Evolutionary conservation across 2,113 vertebrate species (phyloP).

Genomic region (Lonchura striata): DNA sequence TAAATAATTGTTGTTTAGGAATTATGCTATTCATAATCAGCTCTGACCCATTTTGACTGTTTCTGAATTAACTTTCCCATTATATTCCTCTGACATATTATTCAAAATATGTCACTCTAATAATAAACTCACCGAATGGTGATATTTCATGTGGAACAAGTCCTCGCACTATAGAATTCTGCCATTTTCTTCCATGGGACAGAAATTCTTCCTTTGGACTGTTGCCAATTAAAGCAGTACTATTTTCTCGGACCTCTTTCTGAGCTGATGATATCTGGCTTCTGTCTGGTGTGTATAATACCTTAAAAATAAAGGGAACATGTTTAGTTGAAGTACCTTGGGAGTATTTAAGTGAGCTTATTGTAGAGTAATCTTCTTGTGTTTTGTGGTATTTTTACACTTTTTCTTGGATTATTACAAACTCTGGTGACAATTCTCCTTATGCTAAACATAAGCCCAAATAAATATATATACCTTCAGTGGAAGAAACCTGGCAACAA

Average conservation of each 20-base stretch:
- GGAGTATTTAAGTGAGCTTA: background rate
- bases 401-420: background rate
- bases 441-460: background rate
- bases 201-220: background rate
- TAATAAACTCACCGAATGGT: background rate
- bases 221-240: background rate
- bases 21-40: background rate
- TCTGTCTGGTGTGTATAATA: background rate
- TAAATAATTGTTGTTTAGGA: background rate
- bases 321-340: background rate
- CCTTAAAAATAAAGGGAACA: background rate
- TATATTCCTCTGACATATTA: background rate
- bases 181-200: background rate
- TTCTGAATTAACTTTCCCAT: background rate
- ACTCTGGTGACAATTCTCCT: background rate
- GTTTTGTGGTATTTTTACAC: background rate
- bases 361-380: background rate
- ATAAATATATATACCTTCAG: background rate
- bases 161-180: background rate
- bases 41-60: background rate
- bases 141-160: background rate
- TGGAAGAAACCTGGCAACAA: background rate
- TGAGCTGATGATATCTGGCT: background rate
- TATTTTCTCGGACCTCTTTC: background rate
- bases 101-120: background rate